Evolutionary conservation across 1,140 invertebrate genomes (phyloP), one percentile per base, ranked within the genome.

Genomic region (Venturia canescens): DNA sequence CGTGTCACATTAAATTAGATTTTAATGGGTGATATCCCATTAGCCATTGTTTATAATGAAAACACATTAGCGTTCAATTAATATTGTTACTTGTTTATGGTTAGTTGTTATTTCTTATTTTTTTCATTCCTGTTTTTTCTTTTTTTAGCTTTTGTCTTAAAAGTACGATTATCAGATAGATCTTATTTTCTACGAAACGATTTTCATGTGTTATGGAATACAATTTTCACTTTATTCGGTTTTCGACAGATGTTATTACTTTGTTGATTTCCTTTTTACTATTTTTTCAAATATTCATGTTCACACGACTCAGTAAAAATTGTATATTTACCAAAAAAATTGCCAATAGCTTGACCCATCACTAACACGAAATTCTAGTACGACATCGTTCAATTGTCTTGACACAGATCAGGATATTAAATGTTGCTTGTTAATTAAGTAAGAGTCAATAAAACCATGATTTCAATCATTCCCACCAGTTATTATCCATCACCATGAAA

Each of bases 1-100:
- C 87, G 86, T 89, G 86, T 87, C 88, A 82, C 83, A 60, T 86
- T 88, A 85, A 88, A 87, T 88, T 83, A 76, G 72, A 76, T 29
- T 57, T 76, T 13, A 27, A 72, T 29, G 53, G 69, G 63, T 71
- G 69, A 71, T 80, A 63, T 80, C 29, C 67, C 70, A 23, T 29
- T 72, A 69, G 63, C 78, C 31, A 72, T 72, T 69, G 66, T 63
- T 79, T 79, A 80, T 80, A 80, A 72, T 80, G 23, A 80, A 79
- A 80, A 80, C 78, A 80, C 78, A 63, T 80, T 71, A 80, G 78
- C 78, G 63, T 79, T 76, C n/a, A 60, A 60, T 76, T 76, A 6
- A 60, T 76, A 60, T 76, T 29, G 72, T 76, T 76, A 76, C 53
- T 74, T 48, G 38, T 34, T 44, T 44, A 27, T 76, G 50, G 53